Evolutionary conservation across 2,888 invertebrate genomes (phyloP), one percentile per base, ranked within the genome.

Genomic region (Invenusta paracnida): DNA sequence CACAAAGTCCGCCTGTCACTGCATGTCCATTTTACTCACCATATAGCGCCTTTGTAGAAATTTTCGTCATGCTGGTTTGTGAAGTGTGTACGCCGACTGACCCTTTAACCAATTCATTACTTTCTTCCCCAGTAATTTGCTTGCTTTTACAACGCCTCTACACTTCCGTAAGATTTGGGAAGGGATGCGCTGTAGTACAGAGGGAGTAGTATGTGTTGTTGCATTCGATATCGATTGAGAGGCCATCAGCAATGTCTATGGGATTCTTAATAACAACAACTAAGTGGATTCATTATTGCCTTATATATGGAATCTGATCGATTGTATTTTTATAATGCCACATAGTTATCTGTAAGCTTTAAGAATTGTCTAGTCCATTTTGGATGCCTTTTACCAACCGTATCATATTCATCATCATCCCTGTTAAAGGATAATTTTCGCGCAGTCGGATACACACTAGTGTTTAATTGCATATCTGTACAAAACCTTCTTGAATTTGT

Each of bases 161-260:
- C 23, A 13, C 11, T 25, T 5, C 73, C 73, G 73, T 73, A 73
- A 23, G 73, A 73, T 13, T 23, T 73, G 17, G 73, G 11, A 23
- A 73, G 73, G 73, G 73, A 73, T 13, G 73, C 73, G 73, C 23
- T 73, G 73, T 73, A 73, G 73, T 73, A 73, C 23, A 73, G 73
- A 13, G 5, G 73, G 11, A 2, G 73, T 5, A 73, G 73, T 73
- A 73, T 13, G 73, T 23, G 73, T 23, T 73, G 73, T 23, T 73
- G 73, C 73, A 73, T 2, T 73, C 73, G 73, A 73, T 23, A 25
- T 73, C 23, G 17, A 73, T 23, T 73, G 73, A 73, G 27, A 73
- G 23, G 5, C 73, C 73, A 23, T 73, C 73, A 23, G 5, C 73
- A 2, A 13, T 23, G 23, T 73, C 73, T 48, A 17, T 48, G 11